These are phyloP conservation scores for Rhipidura dahli DNA, from an alignment of 2,113 vertebrate species.

Conservation along the genomic window DNA sequence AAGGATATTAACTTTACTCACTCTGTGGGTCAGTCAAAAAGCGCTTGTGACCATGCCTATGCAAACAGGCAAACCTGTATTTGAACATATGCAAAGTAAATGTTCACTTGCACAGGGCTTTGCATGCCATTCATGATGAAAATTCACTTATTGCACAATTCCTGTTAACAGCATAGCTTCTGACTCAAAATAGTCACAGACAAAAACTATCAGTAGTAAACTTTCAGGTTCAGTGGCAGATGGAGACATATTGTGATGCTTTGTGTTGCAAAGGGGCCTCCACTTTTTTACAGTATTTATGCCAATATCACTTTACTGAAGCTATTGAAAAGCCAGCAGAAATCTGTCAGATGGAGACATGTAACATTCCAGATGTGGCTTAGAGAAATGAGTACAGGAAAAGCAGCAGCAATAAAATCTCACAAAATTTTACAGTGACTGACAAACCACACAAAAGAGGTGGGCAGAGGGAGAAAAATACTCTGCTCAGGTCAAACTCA, in stretches of 20 bases:
- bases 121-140: background rate
- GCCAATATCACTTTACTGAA: background rate
- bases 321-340: background rate
- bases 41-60: background rate
- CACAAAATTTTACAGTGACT: background rate
- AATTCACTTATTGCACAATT: background rate
- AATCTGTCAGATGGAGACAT: background rate
- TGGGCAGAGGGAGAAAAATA: background rate
- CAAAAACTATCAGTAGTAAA: background rate
- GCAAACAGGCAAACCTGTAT: background rate
- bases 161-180: background rate
- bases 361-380: background rate
- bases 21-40: background rate
- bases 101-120: rapidly evolving
- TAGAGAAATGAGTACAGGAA: background rate
- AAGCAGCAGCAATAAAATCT: background rate
- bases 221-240: background rate
- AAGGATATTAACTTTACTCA: background rate
- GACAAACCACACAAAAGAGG: background rate
- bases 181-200: background rate
- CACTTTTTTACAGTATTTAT: background rate
- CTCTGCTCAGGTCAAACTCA: background rate
- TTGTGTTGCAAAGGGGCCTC: background rate
- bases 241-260: background rate
- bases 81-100: background rate